phyloP scores from a whole-genome alignment of 2,113 vertebrate species.

The Lipophrys pholis region DNA sequence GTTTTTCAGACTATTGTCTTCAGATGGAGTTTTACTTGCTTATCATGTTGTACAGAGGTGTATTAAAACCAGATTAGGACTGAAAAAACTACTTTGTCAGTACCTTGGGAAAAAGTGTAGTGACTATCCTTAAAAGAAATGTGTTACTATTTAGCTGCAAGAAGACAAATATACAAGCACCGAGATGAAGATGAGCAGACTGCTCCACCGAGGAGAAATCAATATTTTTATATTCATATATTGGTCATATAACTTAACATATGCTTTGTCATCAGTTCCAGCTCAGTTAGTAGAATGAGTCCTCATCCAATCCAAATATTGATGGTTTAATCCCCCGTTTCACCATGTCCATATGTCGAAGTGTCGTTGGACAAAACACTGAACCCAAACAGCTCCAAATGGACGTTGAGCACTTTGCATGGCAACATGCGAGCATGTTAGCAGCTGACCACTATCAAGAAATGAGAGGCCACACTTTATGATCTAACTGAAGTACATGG shows the following conservation, averaged over 20 bases:
- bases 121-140: background rate
- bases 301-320: too few species aligned
- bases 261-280: too few species aligned
- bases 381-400: too few species aligned
- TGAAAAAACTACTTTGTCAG: background rate
- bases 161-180: slow-evolving; percentile 1
- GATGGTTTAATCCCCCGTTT: too few species aligned
- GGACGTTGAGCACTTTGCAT: too few species aligned
- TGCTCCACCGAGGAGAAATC: slow-evolving; percentile 6
- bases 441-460: too few species aligned
- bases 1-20: slow-evolving; percentile 1
- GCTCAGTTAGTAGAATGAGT: too few species aligned
- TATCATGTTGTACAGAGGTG: background rate
- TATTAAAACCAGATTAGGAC: slow-evolving; percentile 1
- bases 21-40: background rate
- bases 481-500: too few species aligned
- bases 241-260: background rate
- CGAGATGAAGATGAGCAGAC: slow-evolving; percentile 1
- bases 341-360: too few species aligned
- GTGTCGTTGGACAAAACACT: too few species aligned
- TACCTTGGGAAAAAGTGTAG: background rate
- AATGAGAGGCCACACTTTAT: too few species aligned
- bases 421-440: too few species aligned
- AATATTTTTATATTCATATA: slow-evolving; percentile 2
- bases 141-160: background rate